Conservation (phyloP, 2,113 vertebrate genomes). For the Pollachius pollachius region DNA sequence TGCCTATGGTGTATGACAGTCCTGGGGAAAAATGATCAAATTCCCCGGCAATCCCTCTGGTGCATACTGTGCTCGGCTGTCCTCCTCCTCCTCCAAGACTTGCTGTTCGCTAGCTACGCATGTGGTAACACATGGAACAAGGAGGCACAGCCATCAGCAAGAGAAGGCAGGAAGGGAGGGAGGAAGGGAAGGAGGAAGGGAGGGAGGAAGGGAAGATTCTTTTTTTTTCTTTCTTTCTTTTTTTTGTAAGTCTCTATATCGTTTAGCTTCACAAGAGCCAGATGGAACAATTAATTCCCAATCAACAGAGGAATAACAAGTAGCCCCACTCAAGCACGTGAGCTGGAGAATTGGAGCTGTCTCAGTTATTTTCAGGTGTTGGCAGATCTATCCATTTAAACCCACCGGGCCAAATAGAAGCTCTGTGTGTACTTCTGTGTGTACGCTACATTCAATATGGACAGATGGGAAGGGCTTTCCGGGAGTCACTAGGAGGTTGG, state of each 20-base stretch:
- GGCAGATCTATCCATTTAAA: slow-evolving; percentile 44
- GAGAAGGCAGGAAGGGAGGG: slow-evolving; percentile 52
- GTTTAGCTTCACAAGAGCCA: slow-evolving; percentile 71
- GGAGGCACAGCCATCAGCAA: slow-evolving; percentile 20
- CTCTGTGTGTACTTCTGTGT: neutral
- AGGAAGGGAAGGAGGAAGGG: slow-evolving; percentile 48
- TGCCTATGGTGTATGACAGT: slow-evolving; percentile 69
- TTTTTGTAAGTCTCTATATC: slow-evolving; percentile 14
- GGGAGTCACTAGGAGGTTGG: slow-evolving; percentile 22
- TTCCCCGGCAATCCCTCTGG: slow-evolving; percentile 59
- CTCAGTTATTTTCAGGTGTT: neutral
- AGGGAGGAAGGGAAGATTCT: slow-evolving; percentile 21
- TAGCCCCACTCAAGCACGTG: neutral
- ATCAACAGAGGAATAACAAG: slow-evolving; percentile 78
- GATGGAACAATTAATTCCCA: slow-evolving; percentile 87
- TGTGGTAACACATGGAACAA: no score
- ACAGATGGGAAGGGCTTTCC: slow-evolving; percentile 54
- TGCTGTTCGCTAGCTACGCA: no score
- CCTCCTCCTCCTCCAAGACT: slow-evolving; percentile 24
- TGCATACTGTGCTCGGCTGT: slow-evolving; percentile 41
- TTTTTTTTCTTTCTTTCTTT: slow-evolving; percentile 17
- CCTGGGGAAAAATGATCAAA: slow-evolving; percentile 69
- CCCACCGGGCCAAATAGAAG: slow-evolving; percentile 7
- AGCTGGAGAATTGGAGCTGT: no score
- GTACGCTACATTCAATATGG: slow-evolving; percentile 25